Percentiles rank a stretch among this genome's conserved stretches.
Conservation (phyloP, 2,888 invertebrate species). For the Mythimna ferrago region DNA sequence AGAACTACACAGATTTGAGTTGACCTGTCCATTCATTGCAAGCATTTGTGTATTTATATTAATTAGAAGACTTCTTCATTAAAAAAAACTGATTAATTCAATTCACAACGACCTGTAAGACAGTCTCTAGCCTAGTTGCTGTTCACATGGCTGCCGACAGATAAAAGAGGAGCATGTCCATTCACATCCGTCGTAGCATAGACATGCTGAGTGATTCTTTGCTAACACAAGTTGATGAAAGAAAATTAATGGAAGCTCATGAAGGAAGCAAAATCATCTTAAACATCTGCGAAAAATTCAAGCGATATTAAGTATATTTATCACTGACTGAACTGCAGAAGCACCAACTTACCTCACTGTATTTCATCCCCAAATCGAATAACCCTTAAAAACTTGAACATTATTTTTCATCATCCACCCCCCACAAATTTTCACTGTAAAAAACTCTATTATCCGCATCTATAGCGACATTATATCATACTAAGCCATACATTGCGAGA, state of each 20-base stretch:
- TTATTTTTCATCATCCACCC: background rate
- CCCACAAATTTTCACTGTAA: conserved; percentile 36
- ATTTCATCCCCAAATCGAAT: background rate
- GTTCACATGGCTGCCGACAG: too few species aligned
- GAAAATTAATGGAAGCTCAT: background rate
- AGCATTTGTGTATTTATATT: too few species aligned
- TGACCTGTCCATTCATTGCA: too few species aligned
- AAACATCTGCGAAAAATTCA: background rate
- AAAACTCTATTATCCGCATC: conserved; percentile 65
- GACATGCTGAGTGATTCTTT: background rate
- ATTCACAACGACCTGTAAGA: too few species aligned
- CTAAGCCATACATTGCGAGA: conserved; percentile 72
- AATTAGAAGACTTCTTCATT: too few species aligned
- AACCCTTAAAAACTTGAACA: background rate
- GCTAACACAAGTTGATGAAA: background rate
- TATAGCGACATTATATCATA: conserved; percentile 68
- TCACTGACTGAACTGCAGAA: background rate
- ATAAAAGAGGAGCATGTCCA: too few species aligned
- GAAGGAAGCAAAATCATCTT: background rate
- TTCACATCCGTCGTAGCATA: background rate
- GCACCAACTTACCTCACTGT: background rate
- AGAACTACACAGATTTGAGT: too few species aligned
- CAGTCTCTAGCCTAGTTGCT: too few species aligned
- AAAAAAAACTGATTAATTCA: too few species aligned
- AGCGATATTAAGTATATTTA: background rate